phyloP scores from a whole-genome alignment of 2,797 vertebrate genomes.

The Gastrophryne carolinensis region DNA sequence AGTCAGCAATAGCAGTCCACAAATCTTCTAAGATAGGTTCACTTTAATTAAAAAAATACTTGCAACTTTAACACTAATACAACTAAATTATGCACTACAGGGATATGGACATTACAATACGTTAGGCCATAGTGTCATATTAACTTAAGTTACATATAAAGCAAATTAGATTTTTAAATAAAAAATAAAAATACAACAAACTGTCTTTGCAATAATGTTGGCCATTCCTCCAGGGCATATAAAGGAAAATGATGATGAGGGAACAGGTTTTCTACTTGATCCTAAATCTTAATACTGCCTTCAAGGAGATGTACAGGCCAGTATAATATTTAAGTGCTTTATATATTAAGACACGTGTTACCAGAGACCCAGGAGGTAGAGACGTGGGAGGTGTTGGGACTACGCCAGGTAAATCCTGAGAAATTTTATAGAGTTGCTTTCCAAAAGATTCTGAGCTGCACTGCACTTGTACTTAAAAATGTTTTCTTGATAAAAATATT shows the following conservation, averaged over 20 bases:
- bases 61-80: slow-evolving; percentile 15
- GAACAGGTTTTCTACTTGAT: background rate
- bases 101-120: slow-evolving; percentile 32
- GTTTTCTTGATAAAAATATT: slow-evolving; percentile 18
- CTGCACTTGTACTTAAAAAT: slow-evolving; percentile 14
- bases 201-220: background rate
- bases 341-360: slow-evolving; percentile 25
- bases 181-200: background rate
- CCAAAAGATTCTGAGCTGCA: slow-evolving; percentile 10
- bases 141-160: background rate
- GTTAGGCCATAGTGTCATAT: slow-evolving; percentile 16
- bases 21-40: too few species aligned
- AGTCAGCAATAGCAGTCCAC: too few species aligned
- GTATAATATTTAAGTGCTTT: background rate
- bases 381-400: slow-evolving; percentile 13
- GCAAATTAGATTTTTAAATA: background rate
- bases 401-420: slow-evolving; percentile 32
- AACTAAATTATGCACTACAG: slow-evolving; percentile 46
- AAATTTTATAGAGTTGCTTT: slow-evolving; percentile 23
- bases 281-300: slow-evolving; percentile 6
- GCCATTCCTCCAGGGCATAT: background rate
- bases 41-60: slow-evolving; percentile 5
- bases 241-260: background rate
- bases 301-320: background rate
- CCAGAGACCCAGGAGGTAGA: slow-evolving; percentile 28